These are phyloP conservation scores for Halcyon chelicuti DNA, from an alignment of 2,797 vertebrate genomes.

Conservation along the genomic window DNA sequence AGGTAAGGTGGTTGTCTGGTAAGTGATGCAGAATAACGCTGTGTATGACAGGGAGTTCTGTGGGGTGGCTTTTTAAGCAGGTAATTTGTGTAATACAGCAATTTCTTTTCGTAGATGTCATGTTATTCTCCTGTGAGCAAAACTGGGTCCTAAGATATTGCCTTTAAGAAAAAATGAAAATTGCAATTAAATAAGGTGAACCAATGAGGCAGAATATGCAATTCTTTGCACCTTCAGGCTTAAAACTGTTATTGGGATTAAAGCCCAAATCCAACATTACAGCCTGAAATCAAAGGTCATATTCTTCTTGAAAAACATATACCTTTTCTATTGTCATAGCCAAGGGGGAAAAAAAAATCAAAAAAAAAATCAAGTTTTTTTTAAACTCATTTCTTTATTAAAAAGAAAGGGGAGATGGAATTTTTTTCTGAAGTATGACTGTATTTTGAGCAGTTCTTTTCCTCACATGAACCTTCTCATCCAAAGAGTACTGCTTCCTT, in stretches of 20 bases:
- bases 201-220: neutral
- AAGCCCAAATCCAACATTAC: neutral
- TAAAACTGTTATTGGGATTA: neutral
- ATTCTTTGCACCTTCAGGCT: neutral
- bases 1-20: neutral
- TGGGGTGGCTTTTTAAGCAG: neutral
- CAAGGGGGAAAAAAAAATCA: neutral
- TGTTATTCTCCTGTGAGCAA: neutral
- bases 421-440: neutral
- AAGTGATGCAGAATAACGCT: neutral
- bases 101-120: neutral
- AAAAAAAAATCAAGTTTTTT: neutral
- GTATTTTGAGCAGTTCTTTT: neutral
- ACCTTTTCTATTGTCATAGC: neutral
- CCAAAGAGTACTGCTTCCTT: slow-evolving; percentile 24
- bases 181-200: neutral
- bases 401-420: neutral
- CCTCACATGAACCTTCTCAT: neutral
- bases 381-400: neutral
- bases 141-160: neutral
- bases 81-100: neutral
- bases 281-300: neutral
- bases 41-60: neutral
- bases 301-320: neutral
- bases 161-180: neutral